Base-by-base conservation (phyloP, 2,797 vertebrate genomes). In the Microctenopoma lineatum region DNA sequence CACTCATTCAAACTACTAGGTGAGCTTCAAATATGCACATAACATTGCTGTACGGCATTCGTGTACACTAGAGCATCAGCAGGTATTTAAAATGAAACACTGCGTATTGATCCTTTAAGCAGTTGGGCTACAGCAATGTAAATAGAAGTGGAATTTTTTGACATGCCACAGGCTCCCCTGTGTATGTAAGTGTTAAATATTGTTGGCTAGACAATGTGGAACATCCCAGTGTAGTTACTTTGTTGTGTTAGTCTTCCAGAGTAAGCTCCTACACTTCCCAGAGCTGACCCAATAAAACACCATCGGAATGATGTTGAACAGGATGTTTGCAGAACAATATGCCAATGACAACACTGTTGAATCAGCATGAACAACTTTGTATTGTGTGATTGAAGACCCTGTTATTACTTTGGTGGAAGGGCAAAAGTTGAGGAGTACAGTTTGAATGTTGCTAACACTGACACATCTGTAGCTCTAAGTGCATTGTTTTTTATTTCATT, bases 1-100 rank as follows among this genome's bases (percentile, higher is more conserved):
- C 70, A 79, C 67, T 77, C 70, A 48, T 79, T 77, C 67, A 77
- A 27, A 29, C 75, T 75, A 50, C 58, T 77, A 80, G 83, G 81
- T 82, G 80, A 78, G 59, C 73, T 73, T 52, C 53, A 79, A 66
- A 68, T 77, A 68, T 64, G 75, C 68, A 36, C 77, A 62, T 34
- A 63, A 64, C 46, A 15, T 18, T 0, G 62, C 75, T 66, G 73
- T 65, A 64, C 69, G 77, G 73, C 75, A 75, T 74, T 59, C 56
- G 69, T 51, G 62, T 71, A 76, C 76, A 34, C 45, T 66, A 55
- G 68, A 34, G 56, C 80, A 61, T 69, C 69, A 21, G 21, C 21
- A 21, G 21, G 21, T 21, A 21, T 21, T 21, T 21, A 21, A 21
- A 21, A 21, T 21, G 21, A 21, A 21, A 21, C 46, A 48, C 61